phyloP scores from a whole-genome alignment of 2,888 invertebrate species.

The Cheilosia scutellata region DNA sequence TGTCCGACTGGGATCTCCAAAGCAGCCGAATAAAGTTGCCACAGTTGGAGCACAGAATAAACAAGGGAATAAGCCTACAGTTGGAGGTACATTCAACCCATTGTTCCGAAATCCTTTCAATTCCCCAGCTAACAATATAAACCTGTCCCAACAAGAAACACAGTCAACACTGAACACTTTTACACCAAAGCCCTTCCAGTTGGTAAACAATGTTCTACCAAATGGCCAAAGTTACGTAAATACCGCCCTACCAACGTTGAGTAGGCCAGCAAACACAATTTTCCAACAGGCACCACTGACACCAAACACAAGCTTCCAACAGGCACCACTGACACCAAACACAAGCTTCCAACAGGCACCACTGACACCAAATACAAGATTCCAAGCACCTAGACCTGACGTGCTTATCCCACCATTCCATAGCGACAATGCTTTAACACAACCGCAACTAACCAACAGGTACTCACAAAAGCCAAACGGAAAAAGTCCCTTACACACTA shows the following conservation, averaged over 20 bases:
- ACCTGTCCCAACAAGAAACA: constrained; percentile 17
- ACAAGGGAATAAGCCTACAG: not conserved
- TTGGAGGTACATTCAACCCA: not conserved
- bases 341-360: not conserved
- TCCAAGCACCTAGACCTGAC: not conserved
- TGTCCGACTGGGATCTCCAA: not conserved
- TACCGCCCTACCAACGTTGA: too few relatives aligned
- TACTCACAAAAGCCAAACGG: not conserved
- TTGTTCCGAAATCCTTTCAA: not conserved
- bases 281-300: too few relatives aligned
- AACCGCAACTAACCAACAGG: constrained; percentile 12
- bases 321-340: not conserved
- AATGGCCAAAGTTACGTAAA: not conserved
- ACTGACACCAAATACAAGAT: too few relatives aligned
- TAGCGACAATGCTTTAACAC: constrained; percentile 16
- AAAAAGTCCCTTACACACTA: not conserved
- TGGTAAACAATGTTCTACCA: constrained; percentile 6
- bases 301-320: too few relatives aligned
- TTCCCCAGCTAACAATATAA: not conserved
- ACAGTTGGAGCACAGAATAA: not conserved
- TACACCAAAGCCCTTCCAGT: constrained; percentile 26
- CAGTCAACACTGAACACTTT: constrained; percentile 19
- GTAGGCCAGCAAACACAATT: too few relatives aligned
- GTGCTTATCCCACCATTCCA: not conserved
- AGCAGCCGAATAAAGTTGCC: not conserved